Percentiles rank a stretch among this genome's conserved stretches.
Evolutionary conservation across 2,888 invertebrate species (phyloP).

Genomic region (Drosophila leonis): DNA sequence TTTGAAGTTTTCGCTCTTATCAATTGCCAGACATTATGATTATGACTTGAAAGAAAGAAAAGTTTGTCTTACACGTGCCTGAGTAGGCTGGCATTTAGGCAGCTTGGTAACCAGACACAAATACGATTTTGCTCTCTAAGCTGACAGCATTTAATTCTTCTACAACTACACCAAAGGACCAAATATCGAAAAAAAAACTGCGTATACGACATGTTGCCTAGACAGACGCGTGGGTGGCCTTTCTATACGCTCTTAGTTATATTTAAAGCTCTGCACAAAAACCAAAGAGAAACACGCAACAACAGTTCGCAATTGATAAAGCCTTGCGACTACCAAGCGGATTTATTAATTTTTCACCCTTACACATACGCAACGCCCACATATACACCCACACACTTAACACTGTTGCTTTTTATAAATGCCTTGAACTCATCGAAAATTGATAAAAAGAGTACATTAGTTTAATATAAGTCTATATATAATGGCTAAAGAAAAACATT

Average conservation of each 20-base stretch:
- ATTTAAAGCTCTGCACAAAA: slow-evolving; percentile 27
- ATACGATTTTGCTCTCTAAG: slow-evolving; percentile 42
- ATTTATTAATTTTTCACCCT: slow-evolving; percentile 43
- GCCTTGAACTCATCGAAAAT: not conserved
- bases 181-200: slow-evolving; percentile 34
- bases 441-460: not conserved
- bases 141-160: slow-evolving; percentile 44
- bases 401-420: slow-evolving; percentile 1
- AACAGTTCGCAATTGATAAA: slow-evolving; percentile 28
- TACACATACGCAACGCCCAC: not conserved
- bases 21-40: slow-evolving; percentile 64
- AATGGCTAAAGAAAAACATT: too few relatives aligned
- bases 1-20: slow-evolving; percentile 62
- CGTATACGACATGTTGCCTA: slow-evolving; percentile 63
- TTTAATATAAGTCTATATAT: not conserved
- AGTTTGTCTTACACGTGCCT: slow-evolving; percentile 45
- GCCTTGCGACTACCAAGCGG: slow-evolving; percentile 21
- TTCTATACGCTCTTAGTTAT: slow-evolving; percentile 6
- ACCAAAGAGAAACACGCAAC: not conserved
- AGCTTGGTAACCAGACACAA: slow-evolving; percentile 2
- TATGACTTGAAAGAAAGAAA: slow-evolving; percentile 42
- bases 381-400: not conserved
- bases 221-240: slow-evolving; percentile 33
- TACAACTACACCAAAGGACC: slow-evolving; percentile 21
- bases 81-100: slow-evolving; percentile 10